Conservation (phyloP, 2,113 vertebrate genomes). For the Dipodomys stephensi region DNA sequence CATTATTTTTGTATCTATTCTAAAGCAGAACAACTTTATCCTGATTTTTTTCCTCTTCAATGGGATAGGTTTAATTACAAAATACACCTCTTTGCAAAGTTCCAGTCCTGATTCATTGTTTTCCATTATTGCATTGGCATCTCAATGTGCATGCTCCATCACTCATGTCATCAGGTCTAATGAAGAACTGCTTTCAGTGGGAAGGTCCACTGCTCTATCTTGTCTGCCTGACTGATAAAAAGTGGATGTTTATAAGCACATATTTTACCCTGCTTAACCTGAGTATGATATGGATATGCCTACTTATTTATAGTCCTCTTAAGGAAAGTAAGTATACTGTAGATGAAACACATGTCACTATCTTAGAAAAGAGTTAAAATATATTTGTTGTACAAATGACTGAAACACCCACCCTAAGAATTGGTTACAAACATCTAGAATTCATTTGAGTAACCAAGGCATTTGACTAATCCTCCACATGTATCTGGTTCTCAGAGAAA, state of each 20-base stretch:
- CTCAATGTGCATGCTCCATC: not conserved
- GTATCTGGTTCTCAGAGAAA: not conserved
- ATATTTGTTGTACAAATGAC: constrained; percentile 21
- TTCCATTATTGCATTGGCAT: constrained; percentile 38
- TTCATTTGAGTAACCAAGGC: not conserved
- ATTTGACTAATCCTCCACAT: not conserved
- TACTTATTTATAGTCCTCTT: not conserved
- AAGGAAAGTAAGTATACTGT: not conserved
- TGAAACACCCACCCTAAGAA: not conserved
- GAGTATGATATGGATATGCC: not conserved
- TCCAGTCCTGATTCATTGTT: constrained; percentile 50
- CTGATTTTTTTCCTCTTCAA: constrained; percentile 48
- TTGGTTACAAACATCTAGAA: not conserved
- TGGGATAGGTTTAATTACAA: constrained; percentile 60
- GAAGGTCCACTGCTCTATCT: not conserved
- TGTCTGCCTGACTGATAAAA: not conserved
- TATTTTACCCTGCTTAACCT: not conserved
- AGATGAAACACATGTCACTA: not conserved
- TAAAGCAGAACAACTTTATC: constrained; percentile 54
- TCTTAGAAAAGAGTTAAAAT: constrained; percentile 41
- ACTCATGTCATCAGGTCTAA: constrained; percentile 1
- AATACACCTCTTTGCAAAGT: constrained; percentile 46
- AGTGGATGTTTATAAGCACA: not conserved
- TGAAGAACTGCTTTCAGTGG: constrained; percentile 46
- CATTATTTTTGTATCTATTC: not conserved